Evolutionary conservation across 2,888 invertebrate species (phyloP).

Genomic region (Microdon myrmicae): DNA sequence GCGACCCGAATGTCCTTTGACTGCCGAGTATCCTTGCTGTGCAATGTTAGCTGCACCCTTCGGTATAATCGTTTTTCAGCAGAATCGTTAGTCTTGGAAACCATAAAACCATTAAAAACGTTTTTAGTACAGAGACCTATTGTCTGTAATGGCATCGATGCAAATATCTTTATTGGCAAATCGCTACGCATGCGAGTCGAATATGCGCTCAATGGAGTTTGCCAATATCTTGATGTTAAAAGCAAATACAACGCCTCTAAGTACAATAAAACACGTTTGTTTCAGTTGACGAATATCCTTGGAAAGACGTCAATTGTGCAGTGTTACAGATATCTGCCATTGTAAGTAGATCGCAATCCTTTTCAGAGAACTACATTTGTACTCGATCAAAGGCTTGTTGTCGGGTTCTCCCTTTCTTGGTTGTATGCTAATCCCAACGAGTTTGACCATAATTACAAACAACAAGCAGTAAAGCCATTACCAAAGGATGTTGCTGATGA

Average conservation of each 20-base stretch:
- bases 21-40: slow-evolving; percentile 24
- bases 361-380: slow-evolving; percentile 29
- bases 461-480: slow-evolving; percentile 64
- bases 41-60: slow-evolving; percentile 39
- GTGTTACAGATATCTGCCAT: slow-evolving; percentile 35
- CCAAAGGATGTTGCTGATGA: slow-evolving; percentile 16
- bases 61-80: slow-evolving; percentile 32
- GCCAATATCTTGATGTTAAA: slow-evolving; percentile 64
- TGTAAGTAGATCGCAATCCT: slow-evolving; percentile 37
- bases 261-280: slow-evolving; percentile 44
- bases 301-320: slow-evolving; percentile 28
- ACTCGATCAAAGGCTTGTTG: slow-evolving; percentile 36
- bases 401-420: slow-evolving; percentile 21
- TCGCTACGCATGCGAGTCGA: slow-evolving; percentile 1
- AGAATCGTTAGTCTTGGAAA: too few relatives aligned
- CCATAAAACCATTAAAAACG: slow-evolving; percentile 16
- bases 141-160: slow-evolving; percentile 37
- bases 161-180: slow-evolving; percentile 51
- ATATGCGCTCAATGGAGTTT: slow-evolving; percentile 55
- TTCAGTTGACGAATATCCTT: slow-evolving; percentile 28
- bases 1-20: slow-evolving; percentile 45
- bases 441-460: slow-evolving; percentile 63
- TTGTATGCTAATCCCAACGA: slow-evolving; percentile 50
- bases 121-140: slow-evolving; percentile 8
- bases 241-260: slow-evolving; percentile 61